These are phyloP conservation scores for Drosophila nr. perissopoda DNA, from an alignment of 2,888 invertebrate genomes.

Conservation along the genomic window DNA sequence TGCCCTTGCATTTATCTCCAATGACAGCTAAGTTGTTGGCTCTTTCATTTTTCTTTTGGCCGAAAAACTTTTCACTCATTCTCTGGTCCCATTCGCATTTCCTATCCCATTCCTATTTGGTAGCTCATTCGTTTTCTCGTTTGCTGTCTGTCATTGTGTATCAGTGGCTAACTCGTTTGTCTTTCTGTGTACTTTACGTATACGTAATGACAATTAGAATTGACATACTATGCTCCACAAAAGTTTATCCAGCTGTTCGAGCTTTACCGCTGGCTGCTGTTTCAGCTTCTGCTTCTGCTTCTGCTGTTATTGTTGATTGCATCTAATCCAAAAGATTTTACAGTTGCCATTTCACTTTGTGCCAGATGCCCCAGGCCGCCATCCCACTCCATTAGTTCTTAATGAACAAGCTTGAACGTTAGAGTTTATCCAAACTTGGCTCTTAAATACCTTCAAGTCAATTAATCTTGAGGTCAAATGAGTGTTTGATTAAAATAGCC, in stretches of 20 bases:
- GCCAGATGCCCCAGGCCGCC: constrained; percentile 2
- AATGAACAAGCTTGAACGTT: constrained; percentile 64
- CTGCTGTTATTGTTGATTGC: constrained; percentile 78
- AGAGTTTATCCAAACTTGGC: constrained; percentile 21
- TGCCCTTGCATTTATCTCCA: constrained; percentile 76
- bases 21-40: constrained; percentile 79
- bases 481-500: background rate
- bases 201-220: constrained; percentile 81
- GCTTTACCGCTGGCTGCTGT: constrained; percentile 34
- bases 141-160: constrained; percentile 71
- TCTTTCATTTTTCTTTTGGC: constrained; percentile 78
- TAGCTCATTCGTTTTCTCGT: constrained; percentile 55
- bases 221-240: constrained; percentile 68
- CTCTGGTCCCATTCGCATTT: constrained; percentile 18
- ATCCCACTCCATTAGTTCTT: constrained; percentile 47
- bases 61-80: constrained; percentile 71
- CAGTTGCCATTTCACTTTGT: constrained; percentile 52
- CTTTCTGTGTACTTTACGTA: constrained; percentile 78
- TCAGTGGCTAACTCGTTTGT: constrained; percentile 80
- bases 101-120: background rate
- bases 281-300: constrained; percentile 12
- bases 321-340: constrained; percentile 79
- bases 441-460: constrained; percentile 47
- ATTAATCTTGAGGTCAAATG: constrained; percentile 18
- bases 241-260: constrained; percentile 63